phyloP scores from a whole-genome alignment of 2,888 invertebrate species.

The Mylabris sibirica region DNA sequence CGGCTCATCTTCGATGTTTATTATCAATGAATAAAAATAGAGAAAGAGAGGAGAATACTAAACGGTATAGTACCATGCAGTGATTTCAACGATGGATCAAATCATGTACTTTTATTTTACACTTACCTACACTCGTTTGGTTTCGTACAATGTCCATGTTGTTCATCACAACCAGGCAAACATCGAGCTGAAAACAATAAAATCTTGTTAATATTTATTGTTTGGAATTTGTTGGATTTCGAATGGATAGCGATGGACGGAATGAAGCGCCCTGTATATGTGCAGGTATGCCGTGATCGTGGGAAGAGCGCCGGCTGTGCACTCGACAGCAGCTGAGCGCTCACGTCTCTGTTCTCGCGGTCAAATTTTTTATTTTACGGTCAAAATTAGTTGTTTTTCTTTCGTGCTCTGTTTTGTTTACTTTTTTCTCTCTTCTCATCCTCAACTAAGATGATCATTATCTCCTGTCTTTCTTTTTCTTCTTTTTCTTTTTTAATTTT shows the following conservation, averaged over 20 bases:
- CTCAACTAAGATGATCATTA: not conserved
- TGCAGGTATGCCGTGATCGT: constrained; percentile 60
- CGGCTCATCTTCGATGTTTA: constrained; percentile 28
- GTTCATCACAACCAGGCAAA: constrained; percentile 88
- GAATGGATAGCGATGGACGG: constrained; percentile 14
- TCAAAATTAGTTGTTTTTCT: constrained; percentile 58
- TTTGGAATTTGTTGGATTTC: constrained; percentile 14
- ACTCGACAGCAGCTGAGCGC: constrained; percentile 58
- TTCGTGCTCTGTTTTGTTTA: constrained; percentile 45
- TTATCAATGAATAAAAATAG: constrained; percentile 36
- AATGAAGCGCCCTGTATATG: constrained; percentile 56
- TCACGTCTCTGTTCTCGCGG: constrained; percentile 61
- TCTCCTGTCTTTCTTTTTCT: constrained; percentile 3
- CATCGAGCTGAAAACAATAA: constrained; percentile 83
- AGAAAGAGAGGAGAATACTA: constrained; percentile 26
- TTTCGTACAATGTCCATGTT: constrained; percentile 89
- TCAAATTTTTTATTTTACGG: constrained; percentile 58
- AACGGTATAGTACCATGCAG: constrained; percentile 30
- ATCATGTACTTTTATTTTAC: constrained; percentile 58
- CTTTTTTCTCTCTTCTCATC: constrained; percentile 43
- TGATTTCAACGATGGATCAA: constrained; percentile 60
- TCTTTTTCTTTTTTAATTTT: constrained; percentile 6
- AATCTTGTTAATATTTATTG: constrained; percentile 11
- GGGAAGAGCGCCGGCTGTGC: constrained; percentile 58
- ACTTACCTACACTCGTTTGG: constrained; percentile 97